These are phyloP conservation scores for Ciconia boyciana DNA, from an alignment of 2,113 vertebrate genomes.

Conservation along the genomic window DNA sequence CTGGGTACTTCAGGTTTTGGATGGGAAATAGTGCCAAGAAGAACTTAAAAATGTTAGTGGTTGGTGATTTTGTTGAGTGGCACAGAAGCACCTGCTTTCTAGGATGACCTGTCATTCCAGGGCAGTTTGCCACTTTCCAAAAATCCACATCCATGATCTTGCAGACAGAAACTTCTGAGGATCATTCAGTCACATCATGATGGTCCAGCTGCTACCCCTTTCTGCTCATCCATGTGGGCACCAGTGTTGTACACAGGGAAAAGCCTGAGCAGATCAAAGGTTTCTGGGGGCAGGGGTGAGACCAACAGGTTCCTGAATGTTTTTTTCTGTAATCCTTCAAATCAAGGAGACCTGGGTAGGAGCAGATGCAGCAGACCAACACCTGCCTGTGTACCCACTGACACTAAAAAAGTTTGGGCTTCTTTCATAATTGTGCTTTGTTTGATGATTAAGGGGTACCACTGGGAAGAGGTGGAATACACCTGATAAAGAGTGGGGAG, in stretches of 20 bases:
- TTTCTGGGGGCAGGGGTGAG: not conserved
- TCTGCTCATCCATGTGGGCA: not conserved
- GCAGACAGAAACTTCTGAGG: not conserved
- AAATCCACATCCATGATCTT: not conserved
- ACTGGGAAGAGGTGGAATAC: not conserved
- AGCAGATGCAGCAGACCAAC: not conserved
- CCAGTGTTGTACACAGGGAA: not conserved
- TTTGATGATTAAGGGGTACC: not conserved
- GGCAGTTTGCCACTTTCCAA: not conserved
- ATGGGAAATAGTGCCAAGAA: not conserved
- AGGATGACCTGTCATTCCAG: not conserved
- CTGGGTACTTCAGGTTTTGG: not conserved
- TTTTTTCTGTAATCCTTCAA: not conserved
- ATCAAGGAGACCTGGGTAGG: not conserved
- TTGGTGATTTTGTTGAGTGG: not conserved
- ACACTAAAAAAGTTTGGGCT: not conserved
- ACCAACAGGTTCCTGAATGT: not conserved
- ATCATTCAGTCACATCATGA: not conserved
- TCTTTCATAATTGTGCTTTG: not conserved
- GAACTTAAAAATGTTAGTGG: not conserved
- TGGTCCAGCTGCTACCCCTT: not conserved
- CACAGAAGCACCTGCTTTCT: not conserved
- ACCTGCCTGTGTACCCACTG: not conserved
- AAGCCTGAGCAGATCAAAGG: not conserved
- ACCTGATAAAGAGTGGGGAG: not conserved